phyloP scores from a whole-genome alignment of 2,888 invertebrate species.

The Lamproptera curius region DNA sequence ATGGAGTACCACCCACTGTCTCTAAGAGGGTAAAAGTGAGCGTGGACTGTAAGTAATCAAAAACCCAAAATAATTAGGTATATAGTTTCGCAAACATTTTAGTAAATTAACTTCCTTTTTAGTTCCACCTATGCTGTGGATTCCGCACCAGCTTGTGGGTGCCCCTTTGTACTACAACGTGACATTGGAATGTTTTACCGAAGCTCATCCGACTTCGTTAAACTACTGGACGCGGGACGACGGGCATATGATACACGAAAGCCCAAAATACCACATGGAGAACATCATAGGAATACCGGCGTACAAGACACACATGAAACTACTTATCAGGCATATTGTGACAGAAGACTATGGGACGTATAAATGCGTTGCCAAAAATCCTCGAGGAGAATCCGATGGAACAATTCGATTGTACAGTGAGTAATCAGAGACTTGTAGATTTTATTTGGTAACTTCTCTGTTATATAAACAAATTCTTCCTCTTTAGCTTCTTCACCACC shows the following conservation, averaged over 20 bases:
- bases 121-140: conserved; percentile 96
- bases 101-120: conserved; percentile 40
- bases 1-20: conserved; percentile 93
- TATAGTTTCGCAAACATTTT: no score
- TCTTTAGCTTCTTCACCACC: conserved; percentile 86
- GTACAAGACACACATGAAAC: conserved; percentile 92
- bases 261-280: conserved; percentile 87
- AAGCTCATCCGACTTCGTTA: conserved; percentile 93
- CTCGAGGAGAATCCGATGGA: conserved; percentile 93
- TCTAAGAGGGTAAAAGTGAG: conserved; percentile 95
- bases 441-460: no score
- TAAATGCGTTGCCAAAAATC: conserved; percentile 93
- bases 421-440: conserved; percentile 48
- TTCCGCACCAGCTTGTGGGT: conserved; percentile 93
- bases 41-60: conserved; percentile 96
- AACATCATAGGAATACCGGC: conserved; percentile 82
- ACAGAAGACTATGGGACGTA: conserved; percentile 91
- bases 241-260: conserved; percentile 93
- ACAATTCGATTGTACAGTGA: conserved; percentile 93
- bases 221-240: conserved; percentile 95
- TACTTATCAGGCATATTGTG: conserved; percentile 87
- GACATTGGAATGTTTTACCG: conserved; percentile 92
- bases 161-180: conserved; percentile 90
- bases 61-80: no score
- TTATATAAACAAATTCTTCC: conserved; percentile 9